Evolutionary conservation across 2,888 invertebrate genomes (phyloP), one percentile per base, ranked within the genome.

Genomic region (Oscheius sp.): DNA sequence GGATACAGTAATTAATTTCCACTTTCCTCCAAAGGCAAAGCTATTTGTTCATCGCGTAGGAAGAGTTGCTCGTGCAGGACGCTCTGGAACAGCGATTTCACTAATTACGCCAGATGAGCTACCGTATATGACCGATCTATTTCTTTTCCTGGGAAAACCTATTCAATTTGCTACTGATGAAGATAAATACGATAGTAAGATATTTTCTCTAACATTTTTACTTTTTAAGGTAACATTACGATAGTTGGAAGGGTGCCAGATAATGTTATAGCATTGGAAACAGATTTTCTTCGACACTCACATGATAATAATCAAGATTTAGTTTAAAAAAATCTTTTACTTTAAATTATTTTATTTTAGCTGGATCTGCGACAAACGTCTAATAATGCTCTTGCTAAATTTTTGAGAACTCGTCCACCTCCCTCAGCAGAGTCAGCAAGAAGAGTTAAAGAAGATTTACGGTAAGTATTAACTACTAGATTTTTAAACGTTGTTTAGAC

Each of bases 41-140:
- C 89, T 99, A 25, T 99, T 96, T 89, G 93, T 99, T 29, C 98
- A 99, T 89, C 91, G 98, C 90, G 98, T 97, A 71, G 97, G 96
- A 93, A 86, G 90, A 92, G 79, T 80, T 48, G 80, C 80, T 4
- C 69, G 80, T 55, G 77, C 77, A 27, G 80, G 80, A 34, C 67
- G 75, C 3, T 63, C 65, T 20, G 98, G 98, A 34, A 92, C 91
- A 0, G 96, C 98, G 0, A 94, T 92, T 87, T 96, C 95, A 0
- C 90, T 99, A 42, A 90, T 98, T 33, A 90, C 92, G 0, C 92
- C 92, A 0, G 96, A 97, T 72, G 98, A 99, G 88, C 90, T 93
- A 53, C 92, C 97, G 0, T 95, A 94, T 87, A 88, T 98, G 5
- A 87, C 96, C n/a, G 97, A 98, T 88, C 89, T 99, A 58, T 94